Evolutionary conservation across 2,113 vertebrate species (phyloP), one percentile per base, ranked within the genome.

Genomic region (Vulpes vulpes): DNA sequence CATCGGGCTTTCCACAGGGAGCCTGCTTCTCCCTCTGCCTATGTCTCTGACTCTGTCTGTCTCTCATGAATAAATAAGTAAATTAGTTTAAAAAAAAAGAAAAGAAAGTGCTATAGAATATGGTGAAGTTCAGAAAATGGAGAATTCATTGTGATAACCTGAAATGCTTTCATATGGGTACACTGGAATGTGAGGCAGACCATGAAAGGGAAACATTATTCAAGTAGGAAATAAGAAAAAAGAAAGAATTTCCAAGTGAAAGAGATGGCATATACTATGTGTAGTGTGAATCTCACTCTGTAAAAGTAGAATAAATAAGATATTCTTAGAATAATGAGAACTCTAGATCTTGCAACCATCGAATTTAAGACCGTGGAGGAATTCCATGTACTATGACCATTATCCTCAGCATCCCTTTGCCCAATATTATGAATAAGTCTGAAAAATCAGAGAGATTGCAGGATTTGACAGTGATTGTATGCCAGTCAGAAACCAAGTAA

Each of bases 181-280:
- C 51, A 19, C 5, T 17, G 51, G 23, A 84, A 73, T 8, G 53
- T 64, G 35, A 69, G n/a, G 32, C 12, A 51, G 17, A 80, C 2
- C 3, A 19, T 89, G 16, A 81, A 79, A 25, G 12, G 82, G 20
- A 3, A 83, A 1, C 30, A 85, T 35, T 25, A 49, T 60, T 84
- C 38, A 97, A 86, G 73, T 23, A 23, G n/a, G 15, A 94, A 92
- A 80, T 60, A 76, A 84, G 53, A 38, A 2, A 71, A 93, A 84
- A 23, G 27, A 83, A 87, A 60, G 38, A 86, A 11, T 78, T 90
- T 96, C 20, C n/a, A 74, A 25, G 65, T 43, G 32, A 64, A 30
- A 14, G 22, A 73, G 87, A 1, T 57, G 22, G 11, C 2, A 65
- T 14, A 4, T 32, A 59, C 8, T 43, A 43, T 35, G 3, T 71